Conservation (phyloP, 2,797 vertebrate genomes). For the Prunella strophiata region DNA sequence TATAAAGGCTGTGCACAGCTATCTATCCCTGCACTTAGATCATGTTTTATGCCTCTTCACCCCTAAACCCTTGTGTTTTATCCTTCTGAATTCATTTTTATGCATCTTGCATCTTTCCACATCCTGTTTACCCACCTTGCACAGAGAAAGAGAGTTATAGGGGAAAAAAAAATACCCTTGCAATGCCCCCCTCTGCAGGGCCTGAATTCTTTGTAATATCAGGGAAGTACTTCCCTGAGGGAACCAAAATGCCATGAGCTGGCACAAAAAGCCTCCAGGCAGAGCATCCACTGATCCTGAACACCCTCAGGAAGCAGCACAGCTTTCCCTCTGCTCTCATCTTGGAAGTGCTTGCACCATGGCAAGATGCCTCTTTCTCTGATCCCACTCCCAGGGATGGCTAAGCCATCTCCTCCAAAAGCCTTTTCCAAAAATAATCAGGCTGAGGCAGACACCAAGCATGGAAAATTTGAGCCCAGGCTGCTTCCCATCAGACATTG, state of each 20-base stretch:
- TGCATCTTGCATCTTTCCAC: not conserved
- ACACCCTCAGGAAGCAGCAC: not conserved
- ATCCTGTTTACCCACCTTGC: not conserved
- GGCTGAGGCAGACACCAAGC: not conserved
- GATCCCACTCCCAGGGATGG: not conserved
- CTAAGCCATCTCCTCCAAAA: not conserved
- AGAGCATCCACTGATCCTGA: not conserved
- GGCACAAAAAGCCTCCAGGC: not conserved
- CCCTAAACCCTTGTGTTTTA: fast-evolving
- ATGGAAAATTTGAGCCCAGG: not conserved
- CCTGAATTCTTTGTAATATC: not conserved
- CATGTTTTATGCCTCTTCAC: not conserved
- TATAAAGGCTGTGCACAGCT: not conserved
- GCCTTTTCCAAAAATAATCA: slow-evolving; percentile 21
- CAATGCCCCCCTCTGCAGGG: fast-evolving
- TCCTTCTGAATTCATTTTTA: not conserved
- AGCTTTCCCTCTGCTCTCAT: not conserved
- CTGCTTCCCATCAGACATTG: fast-evolving
- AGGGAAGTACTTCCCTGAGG: not conserved
- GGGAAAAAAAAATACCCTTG: not conserved
- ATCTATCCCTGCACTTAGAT: not conserved
- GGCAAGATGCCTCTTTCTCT: not conserved
- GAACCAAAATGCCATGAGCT: not conserved
- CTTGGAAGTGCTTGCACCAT: not conserved
- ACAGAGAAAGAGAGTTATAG: not conserved